Evolutionary conservation across 2,888 invertebrate genomes (phyloP).

Genomic region (Mimas tiliae): DNA sequence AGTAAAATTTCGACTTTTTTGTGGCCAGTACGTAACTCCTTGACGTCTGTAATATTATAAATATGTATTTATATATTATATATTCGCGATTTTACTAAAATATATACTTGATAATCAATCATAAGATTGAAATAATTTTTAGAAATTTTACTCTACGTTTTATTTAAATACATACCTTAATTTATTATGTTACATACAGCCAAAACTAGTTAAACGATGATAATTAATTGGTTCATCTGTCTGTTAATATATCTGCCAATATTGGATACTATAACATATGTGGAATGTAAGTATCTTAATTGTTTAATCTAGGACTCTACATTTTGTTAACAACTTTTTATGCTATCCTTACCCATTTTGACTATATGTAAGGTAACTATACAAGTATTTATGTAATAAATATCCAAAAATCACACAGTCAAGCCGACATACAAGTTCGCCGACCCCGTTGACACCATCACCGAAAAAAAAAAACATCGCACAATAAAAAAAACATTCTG

Average conservation of each 20-base stretch:
- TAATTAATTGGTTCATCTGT: too few relatives aligned
- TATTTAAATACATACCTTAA: background rate
- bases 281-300: background rate
- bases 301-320: background rate
- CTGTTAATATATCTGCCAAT: background rate
- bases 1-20: too few relatives aligned
- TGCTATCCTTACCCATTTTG: background rate
- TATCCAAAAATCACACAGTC: constrained; percentile 35
- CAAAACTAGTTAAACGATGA: background rate
- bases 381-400: background rate
- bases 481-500: constrained; percentile 71
- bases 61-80: too few relatives aligned
- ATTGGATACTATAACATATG: background rate
- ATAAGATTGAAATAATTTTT: background rate
- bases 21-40: too few relatives aligned
- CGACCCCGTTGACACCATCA: constrained; percentile 64
- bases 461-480: constrained; percentile 61
- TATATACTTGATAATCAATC: too few relatives aligned
- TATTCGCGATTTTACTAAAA: too few relatives aligned
- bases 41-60: too few relatives aligned
- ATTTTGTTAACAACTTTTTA: background rate
- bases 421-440: constrained; percentile 42
- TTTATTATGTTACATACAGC: background rate
- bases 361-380: constrained; percentile 1
- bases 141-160: background rate